Evolutionary conservation across 2,888 invertebrate genomes (phyloP).

Genomic region (Odontocerum albicorne): DNA sequence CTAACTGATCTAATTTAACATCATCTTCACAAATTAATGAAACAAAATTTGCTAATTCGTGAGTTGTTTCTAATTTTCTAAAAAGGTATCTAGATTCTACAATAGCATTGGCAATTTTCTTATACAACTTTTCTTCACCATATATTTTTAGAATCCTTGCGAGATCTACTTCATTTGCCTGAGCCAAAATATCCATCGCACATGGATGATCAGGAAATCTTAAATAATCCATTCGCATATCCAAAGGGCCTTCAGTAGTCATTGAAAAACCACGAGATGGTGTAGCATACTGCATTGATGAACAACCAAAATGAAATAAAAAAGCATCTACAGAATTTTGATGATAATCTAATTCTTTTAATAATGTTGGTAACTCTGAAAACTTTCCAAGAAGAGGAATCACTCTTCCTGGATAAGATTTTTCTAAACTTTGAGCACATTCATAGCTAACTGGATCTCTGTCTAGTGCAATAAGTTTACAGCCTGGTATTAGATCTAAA

Average conservation of each 20-base stretch:
- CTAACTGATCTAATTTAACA: constrained; percentile 68
- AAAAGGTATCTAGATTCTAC: constrained; percentile 80
- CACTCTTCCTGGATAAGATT: constrained; percentile 69
- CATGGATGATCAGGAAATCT: constrained; percentile 72
- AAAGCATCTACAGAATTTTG: constrained; percentile 80
- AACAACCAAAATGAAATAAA: constrained; percentile 91
- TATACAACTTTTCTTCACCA: constrained; percentile 87
- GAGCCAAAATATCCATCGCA: constrained; percentile 84
- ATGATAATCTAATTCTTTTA: constrained; percentile 60
- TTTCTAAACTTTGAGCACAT: constrained; percentile 65
- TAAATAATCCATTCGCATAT: constrained; percentile 93
- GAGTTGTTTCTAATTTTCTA: constrained; percentile 76
- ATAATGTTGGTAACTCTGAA: constrained; percentile 76
- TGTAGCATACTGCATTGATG: constrained; percentile 92
- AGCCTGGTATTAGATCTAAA: constrained; percentile 63
- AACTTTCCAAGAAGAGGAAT: constrained; percentile 84
- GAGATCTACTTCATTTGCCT: constrained; percentile 75
- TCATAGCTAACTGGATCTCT: constrained; percentile 81
- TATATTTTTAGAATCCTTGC: constrained; percentile 85
- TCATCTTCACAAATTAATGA: constrained; percentile 60
- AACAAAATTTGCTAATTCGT: constrained; percentile 77
- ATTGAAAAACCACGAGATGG: constrained; percentile 84
- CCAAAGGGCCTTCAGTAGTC: constrained; percentile 82
- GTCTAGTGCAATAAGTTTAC: constrained; percentile 80
- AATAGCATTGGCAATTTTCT: constrained; percentile 83